These are phyloP conservation scores for Nycteola revayana DNA, from an alignment of 2,888 invertebrate species.

Conservation along the genomic window DNA sequence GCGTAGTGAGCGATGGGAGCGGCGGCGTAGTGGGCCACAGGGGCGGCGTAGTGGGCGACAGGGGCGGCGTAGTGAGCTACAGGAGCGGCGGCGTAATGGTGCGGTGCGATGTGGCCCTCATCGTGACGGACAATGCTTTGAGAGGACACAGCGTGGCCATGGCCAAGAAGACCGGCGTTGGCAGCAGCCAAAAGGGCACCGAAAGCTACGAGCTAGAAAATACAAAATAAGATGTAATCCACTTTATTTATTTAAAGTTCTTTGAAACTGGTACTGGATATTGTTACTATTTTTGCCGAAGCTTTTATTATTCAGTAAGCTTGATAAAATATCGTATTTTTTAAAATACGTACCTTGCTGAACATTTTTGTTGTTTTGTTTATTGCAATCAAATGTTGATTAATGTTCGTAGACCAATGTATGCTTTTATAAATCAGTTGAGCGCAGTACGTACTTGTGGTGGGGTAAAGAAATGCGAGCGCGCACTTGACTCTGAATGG, in stretches of 20 bases:
- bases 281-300: no score
- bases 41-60: conserved; percentile 29
- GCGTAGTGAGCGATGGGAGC: conserved; percentile 30
- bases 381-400: conserved; percentile 29
- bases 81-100: conserved; percentile 35
- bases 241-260: no score
- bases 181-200: conserved; percentile 61
- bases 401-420: conserved; percentile 28
- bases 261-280: no score
- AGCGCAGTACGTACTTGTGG: conserved; percentile 2
- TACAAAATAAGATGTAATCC: no score
- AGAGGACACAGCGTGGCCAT: conserved; percentile 54
- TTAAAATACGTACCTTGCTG: conserved; percentile 39
- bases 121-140: conserved; percentile 65
- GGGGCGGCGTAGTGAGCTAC: conserved; percentile 39
- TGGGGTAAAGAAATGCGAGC: no score
- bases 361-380: conserved; percentile 36
- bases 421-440: conserved; percentile 32
- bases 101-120: conserved; percentile 26
- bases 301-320: no score
- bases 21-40: conserved; percentile 26
- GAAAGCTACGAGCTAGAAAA: conserved; percentile 23
- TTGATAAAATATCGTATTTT: no score
- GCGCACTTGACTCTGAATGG: no score
- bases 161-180: conserved; percentile 58